These are phyloP conservation scores for Drosophila prostipennis DNA, from an alignment of 2,888 invertebrate genomes.

Conservation along the genomic window DNA sequence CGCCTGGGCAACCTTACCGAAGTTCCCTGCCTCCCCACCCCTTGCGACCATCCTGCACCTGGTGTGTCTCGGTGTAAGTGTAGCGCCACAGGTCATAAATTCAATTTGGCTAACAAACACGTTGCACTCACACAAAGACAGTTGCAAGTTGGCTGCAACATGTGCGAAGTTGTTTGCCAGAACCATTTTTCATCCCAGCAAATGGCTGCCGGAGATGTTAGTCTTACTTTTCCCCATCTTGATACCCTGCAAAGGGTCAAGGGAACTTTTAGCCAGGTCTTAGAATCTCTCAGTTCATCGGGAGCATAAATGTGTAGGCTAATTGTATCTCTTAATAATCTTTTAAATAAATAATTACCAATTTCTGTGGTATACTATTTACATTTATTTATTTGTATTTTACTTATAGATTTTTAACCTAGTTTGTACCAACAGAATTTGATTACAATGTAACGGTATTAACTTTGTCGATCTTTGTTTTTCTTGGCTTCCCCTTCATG, in stretches of 20 bases:
- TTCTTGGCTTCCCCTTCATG: background rate
- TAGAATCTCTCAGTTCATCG: background rate
- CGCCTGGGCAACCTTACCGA: conserved; percentile 48
- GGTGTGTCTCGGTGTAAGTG: conserved; percentile 29
- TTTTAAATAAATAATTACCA: no score
- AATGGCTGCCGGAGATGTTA: conserved; percentile 46
- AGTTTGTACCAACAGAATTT: no score
- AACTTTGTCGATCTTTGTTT: background rate
- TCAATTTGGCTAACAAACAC: conserved; percentile 77
- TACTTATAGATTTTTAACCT: background rate
- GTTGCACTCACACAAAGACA: conserved; percentile 37
- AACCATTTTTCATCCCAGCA: conserved; percentile 47
- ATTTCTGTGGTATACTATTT: background rate
- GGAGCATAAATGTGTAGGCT: background rate
- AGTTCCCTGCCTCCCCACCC: background rate
- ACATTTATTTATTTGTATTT: background rate
- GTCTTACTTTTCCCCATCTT: conserved; percentile 24
- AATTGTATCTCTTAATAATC: background rate
- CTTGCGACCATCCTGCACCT: conserved; percentile 4
- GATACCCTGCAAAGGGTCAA: conserved; percentile 23
- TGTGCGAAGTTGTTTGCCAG: conserved; percentile 56
- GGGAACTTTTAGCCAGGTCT: background rate
- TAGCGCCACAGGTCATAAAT: conserved; percentile 79
- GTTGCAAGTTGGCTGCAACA: conserved; percentile 43
- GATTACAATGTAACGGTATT: background rate